phyloP scores from a whole-genome alignment of 2,797 vertebrate genomes.

The Scomberomorus guttatus region DNA sequence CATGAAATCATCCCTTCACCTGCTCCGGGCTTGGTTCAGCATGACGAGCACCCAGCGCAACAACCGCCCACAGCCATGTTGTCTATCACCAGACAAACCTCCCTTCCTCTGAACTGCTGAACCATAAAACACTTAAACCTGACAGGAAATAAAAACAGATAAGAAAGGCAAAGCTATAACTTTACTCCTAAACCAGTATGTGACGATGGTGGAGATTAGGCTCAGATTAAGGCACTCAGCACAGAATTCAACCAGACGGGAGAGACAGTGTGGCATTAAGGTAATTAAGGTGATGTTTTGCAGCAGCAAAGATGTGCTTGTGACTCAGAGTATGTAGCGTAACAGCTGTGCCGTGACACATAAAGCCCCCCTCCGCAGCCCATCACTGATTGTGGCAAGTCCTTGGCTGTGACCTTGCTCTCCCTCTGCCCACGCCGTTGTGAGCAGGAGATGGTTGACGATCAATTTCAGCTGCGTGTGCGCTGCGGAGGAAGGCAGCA shows the following conservation, averaged over 20 bases:
- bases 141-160: constrained; percentile 70
- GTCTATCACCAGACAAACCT: constrained; percentile 68
- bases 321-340: constrained; percentile 58
- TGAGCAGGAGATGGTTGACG: constrained; percentile 70
- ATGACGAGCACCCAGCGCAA: constrained; percentile 53
- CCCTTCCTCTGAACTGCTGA: constrained; percentile 63
- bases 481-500: constrained; percentile 63
- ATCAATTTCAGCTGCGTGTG: constrained; percentile 75
- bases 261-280: constrained; percentile 54
- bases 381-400: constrained; percentile 76
- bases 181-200: constrained; percentile 44
- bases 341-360: constrained; percentile 77
- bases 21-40: constrained; percentile 62
- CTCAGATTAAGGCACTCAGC: constrained; percentile 54
- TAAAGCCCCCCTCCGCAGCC: constrained; percentile 61
- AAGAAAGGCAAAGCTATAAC: constrained; percentile 52
- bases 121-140: constrained; percentile 73
- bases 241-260: constrained; percentile 40
- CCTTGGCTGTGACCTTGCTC: constrained; percentile 84
- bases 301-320: constrained; percentile 56
- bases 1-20: constrained; percentile 78
- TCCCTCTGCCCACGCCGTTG: constrained; percentile 65
- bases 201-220: constrained; percentile 44
- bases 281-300: constrained; percentile 76
- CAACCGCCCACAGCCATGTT: constrained; percentile 62